Evolutionary conservation across 2,888 invertebrate genomes (phyloP).

Genomic region (Apodemia zela): DNA sequence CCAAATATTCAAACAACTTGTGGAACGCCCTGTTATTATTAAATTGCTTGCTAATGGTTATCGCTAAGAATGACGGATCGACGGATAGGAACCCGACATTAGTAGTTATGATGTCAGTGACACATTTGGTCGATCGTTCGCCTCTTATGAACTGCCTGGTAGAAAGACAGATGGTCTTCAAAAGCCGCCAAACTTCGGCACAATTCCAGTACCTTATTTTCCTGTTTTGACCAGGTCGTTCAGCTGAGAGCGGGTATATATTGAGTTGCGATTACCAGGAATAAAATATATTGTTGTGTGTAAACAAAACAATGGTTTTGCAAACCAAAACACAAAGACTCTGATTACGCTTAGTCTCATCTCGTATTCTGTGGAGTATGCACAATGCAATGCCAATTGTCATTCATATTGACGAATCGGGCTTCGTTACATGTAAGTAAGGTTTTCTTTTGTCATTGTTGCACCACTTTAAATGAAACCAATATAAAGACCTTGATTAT

Average conservation of each 20-base stretch:
- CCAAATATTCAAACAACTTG: too few species aligned
- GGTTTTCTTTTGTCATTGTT: slow-evolving; percentile 13
- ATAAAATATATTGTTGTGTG: not conserved
- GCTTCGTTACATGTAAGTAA: slow-evolving; percentile 12
- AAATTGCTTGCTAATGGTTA: too few species aligned
- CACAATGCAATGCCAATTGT: slow-evolving; percentile 21
- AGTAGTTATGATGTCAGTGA: too few species aligned
- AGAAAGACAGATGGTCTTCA: too few species aligned
- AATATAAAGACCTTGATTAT: not conserved
- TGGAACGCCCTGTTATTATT: too few species aligned
- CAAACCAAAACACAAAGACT: slow-evolving; percentile 12
- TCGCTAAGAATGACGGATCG: too few species aligned
- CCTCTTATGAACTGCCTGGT: too few species aligned
- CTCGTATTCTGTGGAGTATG: slow-evolving; percentile 26
- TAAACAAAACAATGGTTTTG: slow-evolving; percentile 10
- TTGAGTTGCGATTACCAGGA: not conserved
- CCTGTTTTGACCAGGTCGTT: too few species aligned
- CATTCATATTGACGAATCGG: slow-evolving; percentile 11
- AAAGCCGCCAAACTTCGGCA: too few species aligned
- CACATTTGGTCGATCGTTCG: too few species aligned
- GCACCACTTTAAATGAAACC: not conserved
- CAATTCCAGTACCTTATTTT: too few species aligned
- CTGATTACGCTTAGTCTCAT: slow-evolving; percentile 17
- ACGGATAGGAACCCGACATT: too few species aligned
- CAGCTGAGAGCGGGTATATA: not conserved